Conservation (phyloP, 2,797 vertebrate species). For the Cyprinella venusta region DNA sequence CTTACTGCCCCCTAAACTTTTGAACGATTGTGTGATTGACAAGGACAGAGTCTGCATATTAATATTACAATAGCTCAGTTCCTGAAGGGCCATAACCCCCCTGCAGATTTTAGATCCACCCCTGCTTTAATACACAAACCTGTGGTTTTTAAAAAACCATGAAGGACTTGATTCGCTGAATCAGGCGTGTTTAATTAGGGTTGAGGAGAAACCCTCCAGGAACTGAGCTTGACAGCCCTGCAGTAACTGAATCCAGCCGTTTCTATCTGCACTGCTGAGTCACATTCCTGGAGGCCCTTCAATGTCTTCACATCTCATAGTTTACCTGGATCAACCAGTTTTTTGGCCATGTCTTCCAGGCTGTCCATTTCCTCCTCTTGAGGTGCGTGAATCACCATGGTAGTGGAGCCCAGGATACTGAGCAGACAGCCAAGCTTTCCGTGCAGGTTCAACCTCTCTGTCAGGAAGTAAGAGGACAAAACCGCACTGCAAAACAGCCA, state of each 20-base stretch:
- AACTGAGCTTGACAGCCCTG: no score
- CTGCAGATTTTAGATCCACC: no score
- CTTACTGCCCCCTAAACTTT: neutral
- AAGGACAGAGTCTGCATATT: neutral
- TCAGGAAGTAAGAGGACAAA: conserved; percentile 96
- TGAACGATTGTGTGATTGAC: neutral
- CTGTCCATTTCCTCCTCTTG: conserved; percentile 95
- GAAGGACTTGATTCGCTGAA: no score
- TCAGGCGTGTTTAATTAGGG: no score
- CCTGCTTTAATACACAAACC: no score
- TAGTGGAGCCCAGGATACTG: conserved; percentile 94
- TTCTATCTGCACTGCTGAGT: neutral
- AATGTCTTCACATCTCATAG: neutral
- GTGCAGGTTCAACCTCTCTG: conserved; percentile 95
- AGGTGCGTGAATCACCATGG: conserved; percentile 98
- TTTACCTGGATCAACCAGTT: conserved; percentile 94
- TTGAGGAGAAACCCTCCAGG: no score
- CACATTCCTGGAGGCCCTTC: neutral
- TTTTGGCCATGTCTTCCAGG: conserved; percentile 88
- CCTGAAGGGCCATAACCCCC: no score
- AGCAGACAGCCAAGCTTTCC: conserved; percentile 97
- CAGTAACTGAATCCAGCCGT: neutral
- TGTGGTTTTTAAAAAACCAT: no score
- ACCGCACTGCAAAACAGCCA: conserved; percentile 86
- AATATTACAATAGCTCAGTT: neutral